Conservation (phyloP, 2,113 vertebrate genomes). For the Poicephalus meyeri region DNA sequence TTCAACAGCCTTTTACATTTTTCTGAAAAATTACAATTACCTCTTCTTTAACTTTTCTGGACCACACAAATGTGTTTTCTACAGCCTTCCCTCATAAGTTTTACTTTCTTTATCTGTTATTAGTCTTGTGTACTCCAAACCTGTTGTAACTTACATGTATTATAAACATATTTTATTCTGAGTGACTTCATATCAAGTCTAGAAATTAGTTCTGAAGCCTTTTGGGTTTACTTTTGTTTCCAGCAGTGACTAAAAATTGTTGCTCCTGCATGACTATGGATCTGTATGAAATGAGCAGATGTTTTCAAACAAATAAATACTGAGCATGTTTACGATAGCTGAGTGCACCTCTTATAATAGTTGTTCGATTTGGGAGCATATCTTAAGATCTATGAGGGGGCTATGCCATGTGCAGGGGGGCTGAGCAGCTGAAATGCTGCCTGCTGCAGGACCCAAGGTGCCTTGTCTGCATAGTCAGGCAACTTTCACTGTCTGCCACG, state of each 20-base stretch:
- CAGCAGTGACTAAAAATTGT: not conserved
- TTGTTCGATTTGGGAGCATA: not conserved
- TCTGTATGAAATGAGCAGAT: not conserved
- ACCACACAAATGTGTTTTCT: not conserved
- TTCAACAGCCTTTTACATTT: not conserved
- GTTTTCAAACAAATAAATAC: constrained; percentile 1
- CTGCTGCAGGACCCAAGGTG: not conserved
- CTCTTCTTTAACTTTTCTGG: not conserved
- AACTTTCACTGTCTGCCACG: not conserved
- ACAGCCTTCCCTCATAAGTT: not conserved
- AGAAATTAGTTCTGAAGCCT: not conserved
- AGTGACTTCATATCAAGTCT: not conserved
- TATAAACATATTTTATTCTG: not conserved
- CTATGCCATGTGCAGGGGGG: rapidly evolving
- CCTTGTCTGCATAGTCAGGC: not conserved
- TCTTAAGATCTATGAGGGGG: not conserved
- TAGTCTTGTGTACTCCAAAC: not conserved
- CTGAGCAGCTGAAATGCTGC: not conserved
- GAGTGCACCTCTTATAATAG: not conserved
- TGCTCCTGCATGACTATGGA: not conserved
- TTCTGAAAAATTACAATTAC: not conserved
- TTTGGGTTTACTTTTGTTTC: not conserved
- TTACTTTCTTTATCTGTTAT: not conserved
- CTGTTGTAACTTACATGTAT: not conserved
- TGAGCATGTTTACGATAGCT: not conserved